Percentiles rank a stretch among this genome's conserved stretches.
phyloP scores from a whole-genome alignment of 2,797 vertebrate species.

The Diplodus sargus region DNA sequence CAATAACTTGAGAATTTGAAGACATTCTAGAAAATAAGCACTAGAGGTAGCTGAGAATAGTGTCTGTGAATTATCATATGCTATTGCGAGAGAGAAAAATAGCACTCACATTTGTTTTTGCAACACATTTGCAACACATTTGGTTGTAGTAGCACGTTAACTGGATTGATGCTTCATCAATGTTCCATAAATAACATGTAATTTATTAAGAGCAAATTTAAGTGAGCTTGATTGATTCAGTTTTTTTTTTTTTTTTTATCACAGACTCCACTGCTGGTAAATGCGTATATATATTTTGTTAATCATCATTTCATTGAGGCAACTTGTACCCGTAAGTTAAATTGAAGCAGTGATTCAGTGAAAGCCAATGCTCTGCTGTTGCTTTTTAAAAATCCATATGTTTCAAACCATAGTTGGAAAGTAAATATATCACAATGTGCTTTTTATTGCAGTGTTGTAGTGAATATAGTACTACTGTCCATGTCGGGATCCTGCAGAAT shows the following conservation, averaged over 20 bases:
- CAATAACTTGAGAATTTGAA: not conserved
- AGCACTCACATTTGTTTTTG: not conserved
- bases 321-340: too few species aligned
- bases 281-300: too few species aligned
- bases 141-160: not conserved
- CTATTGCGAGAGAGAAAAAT: not conserved
- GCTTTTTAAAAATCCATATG: too few species aligned
- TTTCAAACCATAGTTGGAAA: too few species aligned
- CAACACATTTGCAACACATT: not conserved
- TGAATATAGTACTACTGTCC: not conserved
- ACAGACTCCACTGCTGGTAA: too few species aligned
- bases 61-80: not conserved
- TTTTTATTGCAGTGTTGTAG: not conserved
- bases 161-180: not conserved
- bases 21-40: not conserved
- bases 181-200: not conserved
- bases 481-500: not conserved
- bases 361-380: too few species aligned
- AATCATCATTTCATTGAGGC: too few species aligned
- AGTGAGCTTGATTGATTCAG: too few species aligned
- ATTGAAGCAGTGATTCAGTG: too few species aligned
- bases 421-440: too few species aligned
- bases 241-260: too few species aligned
- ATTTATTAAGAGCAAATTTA: not conserved
- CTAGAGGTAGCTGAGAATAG: not conserved